These are phyloP conservation scores for Pelusios castaneus DNA, from an alignment of 2,113 vertebrate species.

Conservation along the genomic window DNA sequence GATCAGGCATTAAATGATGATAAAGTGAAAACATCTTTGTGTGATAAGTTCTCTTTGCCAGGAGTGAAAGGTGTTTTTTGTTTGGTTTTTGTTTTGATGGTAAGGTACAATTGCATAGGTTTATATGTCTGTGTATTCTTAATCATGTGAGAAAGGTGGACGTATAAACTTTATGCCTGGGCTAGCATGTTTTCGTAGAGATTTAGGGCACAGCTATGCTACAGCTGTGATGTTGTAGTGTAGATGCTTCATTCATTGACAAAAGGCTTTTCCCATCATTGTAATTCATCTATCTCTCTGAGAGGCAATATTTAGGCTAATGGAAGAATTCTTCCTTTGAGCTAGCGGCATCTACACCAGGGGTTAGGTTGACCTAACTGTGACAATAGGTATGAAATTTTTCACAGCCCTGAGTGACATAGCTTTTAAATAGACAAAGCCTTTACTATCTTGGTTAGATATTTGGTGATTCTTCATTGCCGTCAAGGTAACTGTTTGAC, in stretches of 20 bases:
- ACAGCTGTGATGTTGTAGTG: neutral
- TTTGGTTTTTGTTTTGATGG: neutral
- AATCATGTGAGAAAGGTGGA: neutral
- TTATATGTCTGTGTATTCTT: neutral
- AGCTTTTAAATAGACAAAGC: neutral
- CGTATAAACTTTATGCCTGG: neutral
- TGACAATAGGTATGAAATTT: neutral
- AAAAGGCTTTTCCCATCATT: neutral
- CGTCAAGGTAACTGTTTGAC: neutral
- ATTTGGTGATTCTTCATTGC: neutral
- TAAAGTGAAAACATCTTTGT: neutral
- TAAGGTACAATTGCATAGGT: neutral
- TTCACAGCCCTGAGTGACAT: neutral
- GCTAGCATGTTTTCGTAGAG: neutral
- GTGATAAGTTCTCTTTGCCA: neutral
- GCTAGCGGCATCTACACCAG: neutral
- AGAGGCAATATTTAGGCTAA: neutral
- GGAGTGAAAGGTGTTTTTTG: neutral
- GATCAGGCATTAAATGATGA: neutral
- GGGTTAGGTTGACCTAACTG: neutral
- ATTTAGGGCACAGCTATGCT: neutral
- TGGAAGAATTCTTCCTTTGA: neutral
- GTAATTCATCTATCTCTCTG: neutral
- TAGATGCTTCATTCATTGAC: neutral
- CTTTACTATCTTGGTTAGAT: neutral